A percentile compares a stretch with the other conserved stretches of the same genome.
These are phyloP conservation scores for Graphium colonna DNA, from an alignment of 2,888 invertebrate genomes.

Conservation along the genomic window DNA sequence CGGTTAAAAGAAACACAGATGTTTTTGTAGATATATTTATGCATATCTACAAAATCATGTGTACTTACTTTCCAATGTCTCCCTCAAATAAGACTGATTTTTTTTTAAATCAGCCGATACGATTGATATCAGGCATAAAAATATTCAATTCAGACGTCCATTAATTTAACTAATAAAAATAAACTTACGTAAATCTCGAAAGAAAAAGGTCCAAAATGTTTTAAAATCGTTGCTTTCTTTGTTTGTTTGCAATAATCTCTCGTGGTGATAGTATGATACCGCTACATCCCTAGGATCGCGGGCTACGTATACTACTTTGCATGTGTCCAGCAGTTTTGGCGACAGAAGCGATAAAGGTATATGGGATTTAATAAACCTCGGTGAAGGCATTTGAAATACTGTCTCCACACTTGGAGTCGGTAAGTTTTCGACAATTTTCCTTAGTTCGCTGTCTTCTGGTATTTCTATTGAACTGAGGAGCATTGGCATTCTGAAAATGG, in stretches of 20 bases:
- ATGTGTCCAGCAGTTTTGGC: slow-evolving; percentile 72
- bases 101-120: too few species aligned
- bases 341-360: slow-evolving; percentile 87
- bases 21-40: too few species aligned
- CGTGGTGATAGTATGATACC: slow-evolving; percentile 82
- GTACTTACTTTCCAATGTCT: too few species aligned
- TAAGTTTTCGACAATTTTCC: background rate
- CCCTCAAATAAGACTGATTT: too few species aligned
- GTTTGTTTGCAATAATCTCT: slow-evolving; percentile 55
- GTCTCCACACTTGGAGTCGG: background rate
- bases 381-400: slow-evolving; percentile 35
- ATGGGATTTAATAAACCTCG: slow-evolving; percentile 79
- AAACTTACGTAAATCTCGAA: slow-evolving; percentile 79
- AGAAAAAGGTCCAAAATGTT: slow-evolving; percentile 82
- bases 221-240: slow-evolving; percentile 80
- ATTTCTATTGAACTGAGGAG: slow-evolving; percentile 35
- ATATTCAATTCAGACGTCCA: too few species aligned
- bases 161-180: too few species aligned
- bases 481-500: background rate
- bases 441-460: background rate
- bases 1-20: too few species aligned
- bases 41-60: too few species aligned
- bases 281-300: slow-evolving; percentile 88
- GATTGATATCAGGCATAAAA: too few species aligned
- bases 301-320: too few species aligned